Evolutionary conservation across 2,888 invertebrate genomes (phyloP).

Genomic region (Dastarcus helophoroides): DNA sequence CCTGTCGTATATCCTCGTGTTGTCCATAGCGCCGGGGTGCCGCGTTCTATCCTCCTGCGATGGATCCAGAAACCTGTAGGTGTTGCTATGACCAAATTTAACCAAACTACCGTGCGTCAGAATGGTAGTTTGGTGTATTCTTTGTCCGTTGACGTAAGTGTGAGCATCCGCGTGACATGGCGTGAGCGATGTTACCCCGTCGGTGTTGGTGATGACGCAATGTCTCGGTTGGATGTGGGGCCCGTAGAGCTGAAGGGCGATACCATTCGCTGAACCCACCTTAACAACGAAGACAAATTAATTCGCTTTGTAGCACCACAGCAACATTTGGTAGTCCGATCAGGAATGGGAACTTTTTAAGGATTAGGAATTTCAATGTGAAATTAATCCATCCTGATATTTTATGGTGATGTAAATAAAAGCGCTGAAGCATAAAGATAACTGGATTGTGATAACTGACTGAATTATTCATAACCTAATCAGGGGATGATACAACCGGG

Average conservation of each 20-base stretch:
- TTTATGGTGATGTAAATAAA: no score
- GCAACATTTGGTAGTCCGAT: no score
- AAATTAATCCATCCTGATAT: no score
- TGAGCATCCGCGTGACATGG: constrained; percentile 89
- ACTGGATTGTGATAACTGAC: no score
- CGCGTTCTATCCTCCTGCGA: constrained; percentile 68
- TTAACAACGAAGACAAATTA: no score
- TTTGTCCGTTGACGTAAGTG: constrained; percentile 87
- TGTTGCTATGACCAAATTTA: constrained; percentile 78
- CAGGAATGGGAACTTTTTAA: no score
- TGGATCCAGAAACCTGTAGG: constrained; percentile 76
- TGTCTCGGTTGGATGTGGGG: constrained; percentile 89
- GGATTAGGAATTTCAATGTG: no score
- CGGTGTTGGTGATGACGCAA: constrained; percentile 84
- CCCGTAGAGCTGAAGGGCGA: constrained; percentile 68
- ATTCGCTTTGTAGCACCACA: no score
- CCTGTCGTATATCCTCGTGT: constrained; percentile 72
- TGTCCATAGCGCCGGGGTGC: constrained; percentile 31
- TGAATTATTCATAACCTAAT: no score
- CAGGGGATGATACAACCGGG: no score
- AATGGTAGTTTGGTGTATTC: constrained; percentile 85
- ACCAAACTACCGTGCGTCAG: constrained; percentile 75
- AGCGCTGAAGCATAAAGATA: no score
- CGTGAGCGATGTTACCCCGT: constrained; percentile 86
- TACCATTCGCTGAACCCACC: constrained; percentile 70